Conservation (phyloP, 2,888 invertebrate genomes). For the Ichneumoninae sp. region DNA sequence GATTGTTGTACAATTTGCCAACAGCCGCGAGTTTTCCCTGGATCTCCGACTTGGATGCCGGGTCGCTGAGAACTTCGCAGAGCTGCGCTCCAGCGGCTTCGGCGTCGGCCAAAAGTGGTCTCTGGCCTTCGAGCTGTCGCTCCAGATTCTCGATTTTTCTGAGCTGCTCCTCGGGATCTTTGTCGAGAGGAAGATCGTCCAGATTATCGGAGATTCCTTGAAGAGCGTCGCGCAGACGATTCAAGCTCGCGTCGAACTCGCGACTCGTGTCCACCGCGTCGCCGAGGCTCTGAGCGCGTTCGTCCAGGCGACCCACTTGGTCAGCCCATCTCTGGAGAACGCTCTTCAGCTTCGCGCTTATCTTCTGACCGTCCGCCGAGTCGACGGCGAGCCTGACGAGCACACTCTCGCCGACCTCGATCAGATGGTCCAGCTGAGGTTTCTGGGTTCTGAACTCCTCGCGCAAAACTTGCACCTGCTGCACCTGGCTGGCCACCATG, state of each 20-base stretch:
- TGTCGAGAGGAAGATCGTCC: slow-evolving; percentile 92
- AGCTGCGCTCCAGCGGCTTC: slow-evolving; percentile 96
- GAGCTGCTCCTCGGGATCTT: slow-evolving; percentile 94
- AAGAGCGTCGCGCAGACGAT: slow-evolving; percentile 93
- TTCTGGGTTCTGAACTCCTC: slow-evolving; percentile 98
- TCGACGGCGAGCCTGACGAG: slow-evolving; percentile 86
- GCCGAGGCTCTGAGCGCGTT: slow-evolving; percentile 94
- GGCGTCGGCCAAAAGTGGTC: slow-evolving; percentile 94
- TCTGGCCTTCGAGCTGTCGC: slow-evolving; percentile 94
- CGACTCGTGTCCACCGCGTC: slow-evolving; percentile 96
- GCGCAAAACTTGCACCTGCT: slow-evolving; percentile 94
- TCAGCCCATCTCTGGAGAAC: slow-evolving; percentile 93
- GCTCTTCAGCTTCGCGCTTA: slow-evolving; percentile 90
- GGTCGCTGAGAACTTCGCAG: slow-evolving; percentile 94
- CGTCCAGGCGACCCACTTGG: slow-evolving; percentile 91
- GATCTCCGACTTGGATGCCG: slow-evolving; percentile 95
- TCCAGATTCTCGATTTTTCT: slow-evolving; percentile 95
- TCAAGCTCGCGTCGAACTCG: slow-evolving; percentile 95
- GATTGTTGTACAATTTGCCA: slow-evolving; percentile 94
- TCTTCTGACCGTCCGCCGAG: slow-evolving; percentile 88
- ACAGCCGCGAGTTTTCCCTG: slow-evolving; percentile 94
- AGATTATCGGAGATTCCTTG: slow-evolving; percentile 94
- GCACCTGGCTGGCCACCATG: slow-evolving; percentile 97
- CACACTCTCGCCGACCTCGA: slow-evolving; percentile 92
- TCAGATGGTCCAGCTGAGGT: slow-evolving; percentile 93